Evolutionary conservation across 2,888 invertebrate species (phyloP).

Genomic region (Oligia strigilis): DNA sequence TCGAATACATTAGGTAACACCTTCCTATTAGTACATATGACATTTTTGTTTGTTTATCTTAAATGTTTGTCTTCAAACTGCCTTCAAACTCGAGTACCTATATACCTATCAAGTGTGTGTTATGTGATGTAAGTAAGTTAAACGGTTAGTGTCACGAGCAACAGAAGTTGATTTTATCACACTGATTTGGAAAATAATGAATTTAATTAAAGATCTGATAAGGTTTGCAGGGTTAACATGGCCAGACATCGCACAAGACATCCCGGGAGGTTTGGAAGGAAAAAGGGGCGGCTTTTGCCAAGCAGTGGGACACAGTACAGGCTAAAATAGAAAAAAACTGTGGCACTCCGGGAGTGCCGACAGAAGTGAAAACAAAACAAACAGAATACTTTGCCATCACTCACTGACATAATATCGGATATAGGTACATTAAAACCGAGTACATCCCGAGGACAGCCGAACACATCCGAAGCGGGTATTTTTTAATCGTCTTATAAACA

Average conservation of each 20-base stretch:
- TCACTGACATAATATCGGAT: too few species aligned
- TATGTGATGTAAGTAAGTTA: conserved; percentile 50
- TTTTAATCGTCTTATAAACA: too few species aligned
- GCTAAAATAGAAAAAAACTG: not conserved
- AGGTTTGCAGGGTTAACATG: not conserved
- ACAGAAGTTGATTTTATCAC: not conserved
- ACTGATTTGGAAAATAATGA: not conserved
- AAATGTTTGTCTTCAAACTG: conserved; percentile 51
- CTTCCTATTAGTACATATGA: conserved; percentile 45
- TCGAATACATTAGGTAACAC: conserved; percentile 59
- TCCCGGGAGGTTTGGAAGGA: not conserved
- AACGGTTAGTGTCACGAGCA: conserved; percentile 20
- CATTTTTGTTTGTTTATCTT: conserved; percentile 60
- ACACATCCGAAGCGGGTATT: too few species aligned
- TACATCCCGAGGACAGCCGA: too few species aligned
- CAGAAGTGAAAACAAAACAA: too few species aligned
- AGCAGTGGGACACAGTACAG: not conserved
- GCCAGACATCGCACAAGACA: not conserved
- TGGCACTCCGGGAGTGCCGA: too few species aligned
- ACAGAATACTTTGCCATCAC: too few species aligned
- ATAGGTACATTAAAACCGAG: too few species aligned
- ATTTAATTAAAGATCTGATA: not conserved
- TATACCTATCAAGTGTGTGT: conserved; percentile 40
- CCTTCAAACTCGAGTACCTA: conserved; percentile 53
- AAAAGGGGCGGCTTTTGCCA: not conserved